Evolutionary conservation across 2,888 invertebrate genomes (phyloP).

Genomic region (Lathronympha strigana): DNA sequence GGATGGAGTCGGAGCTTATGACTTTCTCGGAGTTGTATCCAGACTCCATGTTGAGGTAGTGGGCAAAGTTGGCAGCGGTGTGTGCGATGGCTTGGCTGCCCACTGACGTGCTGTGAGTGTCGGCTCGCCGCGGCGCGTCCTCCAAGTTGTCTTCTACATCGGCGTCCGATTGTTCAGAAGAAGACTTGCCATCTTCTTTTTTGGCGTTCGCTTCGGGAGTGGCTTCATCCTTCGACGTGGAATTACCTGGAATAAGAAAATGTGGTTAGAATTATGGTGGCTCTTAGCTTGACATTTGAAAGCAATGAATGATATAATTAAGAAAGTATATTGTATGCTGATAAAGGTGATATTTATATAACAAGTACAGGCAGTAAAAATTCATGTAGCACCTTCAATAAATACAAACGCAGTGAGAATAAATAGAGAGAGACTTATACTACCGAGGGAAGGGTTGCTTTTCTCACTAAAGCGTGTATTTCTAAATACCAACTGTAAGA

Average conservation of each 20-base stretch:
- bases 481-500: too few species aligned
- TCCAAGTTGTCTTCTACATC: slow-evolving; percentile 92
- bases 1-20: slow-evolving; percentile 76
- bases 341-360: too few species aligned
- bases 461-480: background rate
- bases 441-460: background rate
- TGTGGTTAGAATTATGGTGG: background rate
- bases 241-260: slow-evolving; percentile 64
- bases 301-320: background rate
- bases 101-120: slow-evolving; percentile 60
- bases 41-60: slow-evolving; percentile 84
- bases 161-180: slow-evolving; percentile 90
- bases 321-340: background rate
- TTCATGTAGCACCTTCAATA: too few species aligned
- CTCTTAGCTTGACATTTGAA: background rate
- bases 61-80: slow-evolving; percentile 76
- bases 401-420: background rate
- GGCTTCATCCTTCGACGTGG: slow-evolving; percentile 65
- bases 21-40: slow-evolving; percentile 86
- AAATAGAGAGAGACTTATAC: background rate
- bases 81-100: slow-evolving; percentile 68
- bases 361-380: too few species aligned
- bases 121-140: slow-evolving; percentile 71
- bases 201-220: slow-evolving; percentile 63
- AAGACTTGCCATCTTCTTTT: slow-evolving; percentile 81